Evolutionary conservation across 1,140 invertebrate genomes (phyloP).

Genomic region (Ostrea edulis): DNA sequence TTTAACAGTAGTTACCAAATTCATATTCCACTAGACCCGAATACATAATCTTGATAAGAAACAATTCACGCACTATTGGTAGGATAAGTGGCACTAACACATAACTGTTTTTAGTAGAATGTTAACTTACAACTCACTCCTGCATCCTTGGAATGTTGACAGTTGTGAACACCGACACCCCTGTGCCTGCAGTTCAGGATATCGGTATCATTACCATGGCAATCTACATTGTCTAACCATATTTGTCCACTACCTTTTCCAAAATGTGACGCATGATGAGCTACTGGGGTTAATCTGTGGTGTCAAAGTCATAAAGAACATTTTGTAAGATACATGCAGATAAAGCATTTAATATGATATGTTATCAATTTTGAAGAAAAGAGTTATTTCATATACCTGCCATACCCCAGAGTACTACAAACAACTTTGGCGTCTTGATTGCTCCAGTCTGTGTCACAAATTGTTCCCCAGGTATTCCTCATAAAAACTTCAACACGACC

Average conservation of each 20-base stretch:
- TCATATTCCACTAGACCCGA: too few species aligned
- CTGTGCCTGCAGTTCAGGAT: neutral
- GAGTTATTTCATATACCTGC: neutral
- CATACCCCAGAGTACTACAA: constrained; percentile 64
- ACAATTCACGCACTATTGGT: neutral
- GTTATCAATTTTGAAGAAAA: too few species aligned
- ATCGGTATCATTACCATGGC: neutral
- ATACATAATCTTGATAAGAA: neutral
- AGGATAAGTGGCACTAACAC: neutral
- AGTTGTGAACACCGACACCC: neutral
- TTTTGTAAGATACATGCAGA: neutral
- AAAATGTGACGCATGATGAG: neutral
- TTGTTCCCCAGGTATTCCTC: constrained; percentile 61
- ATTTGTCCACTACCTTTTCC: neutral
- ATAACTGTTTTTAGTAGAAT: neutral
- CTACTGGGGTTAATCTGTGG: neutral
- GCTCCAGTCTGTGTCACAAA: constrained; percentile 71
- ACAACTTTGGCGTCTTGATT: constrained; percentile 66
- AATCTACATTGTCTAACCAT: neutral
- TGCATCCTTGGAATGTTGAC: constrained; percentile 1
- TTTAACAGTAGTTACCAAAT: neutral
- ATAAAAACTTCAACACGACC: constrained; percentile 66
- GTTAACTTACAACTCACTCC: neutral
- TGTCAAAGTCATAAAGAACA: neutral
- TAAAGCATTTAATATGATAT: too few species aligned